Evolutionary conservation across 2,888 invertebrate genomes (phyloP), one percentile per base, ranked within the genome.

Genomic region (Cotesia congregata): DNA sequence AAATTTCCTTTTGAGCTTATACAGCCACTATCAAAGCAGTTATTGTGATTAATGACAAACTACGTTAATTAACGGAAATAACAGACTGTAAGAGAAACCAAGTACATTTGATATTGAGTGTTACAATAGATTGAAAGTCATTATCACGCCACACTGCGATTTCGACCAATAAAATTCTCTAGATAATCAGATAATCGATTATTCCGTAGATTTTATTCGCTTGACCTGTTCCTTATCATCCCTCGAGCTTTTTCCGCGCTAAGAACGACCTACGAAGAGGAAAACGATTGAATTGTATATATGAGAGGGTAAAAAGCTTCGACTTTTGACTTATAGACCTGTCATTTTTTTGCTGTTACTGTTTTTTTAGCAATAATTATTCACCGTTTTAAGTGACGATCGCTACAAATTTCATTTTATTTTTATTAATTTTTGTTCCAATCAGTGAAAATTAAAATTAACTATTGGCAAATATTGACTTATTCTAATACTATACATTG

Each of bases 121-220:
- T 40, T 40, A 67, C 38, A 40, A 40, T 67, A 15, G 39, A 67
- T 30, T 41, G 67, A 38, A 39, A 67, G 40, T 67, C n/a, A 40
- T 67, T 15, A 67, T 67, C 39, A 67, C 15, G 40, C n/a, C 40
- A 40, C 39, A n/a, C 6, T 60, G 71, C 39, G 71, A 72, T 72
- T 72, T 72, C 9, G 62, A 40, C 62, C 40, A 72, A 62, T 62
- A 62, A 59, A 70, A 70, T 70, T 70, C 59, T 20, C 20, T 20
- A 71, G 20, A 62, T 62, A 39, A 72, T 72, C 72, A 72, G 61
- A 40, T 72, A n/a, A 62, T 72, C 61, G 62, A 72, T 72, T 40
- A 72, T 72, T 72, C 62, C 7, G 40, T 72, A 62, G 41, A 68
- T 68, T 68, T 20, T 41, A 41, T 68, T 68, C 68, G 41, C 15